These are phyloP conservation scores for Syncerus caffer DNA, from an alignment of 2,797 vertebrate genomes.

Conservation along the genomic window DNA sequence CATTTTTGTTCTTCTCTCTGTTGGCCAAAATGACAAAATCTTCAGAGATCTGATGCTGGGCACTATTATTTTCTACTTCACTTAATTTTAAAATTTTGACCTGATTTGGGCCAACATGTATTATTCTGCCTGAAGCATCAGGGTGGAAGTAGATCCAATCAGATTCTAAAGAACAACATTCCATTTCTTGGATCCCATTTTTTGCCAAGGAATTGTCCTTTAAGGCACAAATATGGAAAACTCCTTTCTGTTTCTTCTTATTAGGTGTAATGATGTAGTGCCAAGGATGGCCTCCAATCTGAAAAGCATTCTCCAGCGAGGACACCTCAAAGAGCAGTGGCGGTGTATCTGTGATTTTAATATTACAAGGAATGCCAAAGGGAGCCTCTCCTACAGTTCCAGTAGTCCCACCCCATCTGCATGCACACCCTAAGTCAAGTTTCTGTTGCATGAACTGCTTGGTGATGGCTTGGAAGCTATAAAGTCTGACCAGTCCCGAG, in stretches of 20 bases:
- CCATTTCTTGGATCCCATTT: too few species aligned
- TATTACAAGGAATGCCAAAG: slow-evolving; percentile 95
- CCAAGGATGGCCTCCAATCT: too few species aligned
- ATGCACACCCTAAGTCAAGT: slow-evolving; percentile 88
- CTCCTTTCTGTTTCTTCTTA: too few species aligned
- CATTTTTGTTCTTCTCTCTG: slow-evolving; percentile 81
- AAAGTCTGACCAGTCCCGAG: slow-evolving; percentile 92
- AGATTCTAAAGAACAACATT: too few species aligned
- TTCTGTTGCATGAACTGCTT: slow-evolving; percentile 90
- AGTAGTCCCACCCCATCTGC: slow-evolving; percentile 87
- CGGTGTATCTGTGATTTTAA: slow-evolving; percentile 94
- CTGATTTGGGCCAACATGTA: too few species aligned
- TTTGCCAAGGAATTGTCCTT: too few species aligned
- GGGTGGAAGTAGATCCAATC: too few species aligned
- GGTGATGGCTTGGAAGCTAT: slow-evolving; percentile 92
- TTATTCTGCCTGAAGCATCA: too few species aligned
- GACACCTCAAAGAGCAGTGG: too few species aligned
- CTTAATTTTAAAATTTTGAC: slow-evolving; percentile 92
- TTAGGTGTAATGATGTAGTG: too few species aligned
- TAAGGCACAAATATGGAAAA: too few species aligned
- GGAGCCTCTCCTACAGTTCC: slow-evolving; percentile 91
- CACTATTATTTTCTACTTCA: slow-evolving; percentile 83
- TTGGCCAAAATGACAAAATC: slow-evolving; percentile 91
- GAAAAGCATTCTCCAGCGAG: too few species aligned
- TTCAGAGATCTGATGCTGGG: slow-evolving; percentile 86